A percentile compares a stretch with the other conserved stretches of the same genome.
phyloP scores from a whole-genome alignment of 2,113 vertebrate species.

The Chloropsis cyanopogon region DNA sequence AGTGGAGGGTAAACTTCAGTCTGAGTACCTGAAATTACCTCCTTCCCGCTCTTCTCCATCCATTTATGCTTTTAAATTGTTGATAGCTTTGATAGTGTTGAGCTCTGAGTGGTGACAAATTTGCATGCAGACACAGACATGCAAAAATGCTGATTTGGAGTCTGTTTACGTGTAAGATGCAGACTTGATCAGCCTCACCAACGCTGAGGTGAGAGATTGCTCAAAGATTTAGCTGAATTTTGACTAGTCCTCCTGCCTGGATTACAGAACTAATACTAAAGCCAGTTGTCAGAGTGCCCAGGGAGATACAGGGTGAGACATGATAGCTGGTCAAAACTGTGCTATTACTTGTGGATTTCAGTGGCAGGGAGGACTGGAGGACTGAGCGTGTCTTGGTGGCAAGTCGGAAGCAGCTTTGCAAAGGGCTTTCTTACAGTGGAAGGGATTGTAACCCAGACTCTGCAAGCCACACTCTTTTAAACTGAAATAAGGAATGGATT shows the following conservation, averaged over 20 bases:
- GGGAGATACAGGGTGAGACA: neutral
- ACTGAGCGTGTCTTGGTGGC: neutral
- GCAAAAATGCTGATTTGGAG: neutral
- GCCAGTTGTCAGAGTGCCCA: neutral
- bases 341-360: neutral
- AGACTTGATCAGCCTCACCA: neutral
- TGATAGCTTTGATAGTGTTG: neutral
- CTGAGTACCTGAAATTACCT: constrained; percentile 29
- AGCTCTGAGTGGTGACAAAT: neutral
- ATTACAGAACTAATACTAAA: neutral
- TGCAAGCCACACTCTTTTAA: neutral
- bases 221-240: neutral
- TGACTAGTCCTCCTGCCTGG: neutral
- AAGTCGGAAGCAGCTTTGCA: neutral
- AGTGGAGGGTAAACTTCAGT: constrained; percentile 39
- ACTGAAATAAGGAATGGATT: neutral
- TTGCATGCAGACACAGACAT: neutral
- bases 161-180: neutral
- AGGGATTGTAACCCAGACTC: neutral
- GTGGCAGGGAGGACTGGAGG: neutral
- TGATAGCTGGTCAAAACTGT: neutral
- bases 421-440: neutral
- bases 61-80: neutral
- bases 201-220: neutral
- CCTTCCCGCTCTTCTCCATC: neutral